phyloP scores from a whole-genome alignment of 2,113 vertebrate genomes.

The Todiramphus saurophagus region DNA sequence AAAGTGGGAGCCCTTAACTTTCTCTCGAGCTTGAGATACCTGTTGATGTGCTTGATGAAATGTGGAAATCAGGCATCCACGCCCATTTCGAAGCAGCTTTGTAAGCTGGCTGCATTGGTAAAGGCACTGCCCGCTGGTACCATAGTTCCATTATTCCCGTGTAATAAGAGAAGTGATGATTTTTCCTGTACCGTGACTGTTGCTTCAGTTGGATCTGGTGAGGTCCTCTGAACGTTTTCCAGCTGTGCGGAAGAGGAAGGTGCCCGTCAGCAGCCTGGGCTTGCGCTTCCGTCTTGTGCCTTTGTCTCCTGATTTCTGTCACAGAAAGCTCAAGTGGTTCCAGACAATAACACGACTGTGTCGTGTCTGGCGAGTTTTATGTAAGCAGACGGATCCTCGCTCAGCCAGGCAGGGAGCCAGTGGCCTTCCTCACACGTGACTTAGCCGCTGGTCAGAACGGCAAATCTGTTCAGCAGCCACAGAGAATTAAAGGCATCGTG shows the following conservation, averaged over 20 bases:
- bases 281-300: background rate
- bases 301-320: background rate
- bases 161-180: background rate
- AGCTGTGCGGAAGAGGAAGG: background rate
- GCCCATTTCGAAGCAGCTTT: background rate
- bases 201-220: background rate
- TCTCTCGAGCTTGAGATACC: background rate
- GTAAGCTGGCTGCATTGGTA: background rate
- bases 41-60: background rate
- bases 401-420: background rate
- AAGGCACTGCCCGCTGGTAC: background rate
- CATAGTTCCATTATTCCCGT: background rate
- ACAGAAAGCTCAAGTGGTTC: background rate
- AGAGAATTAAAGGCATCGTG: background rate
- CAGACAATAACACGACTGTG: background rate
- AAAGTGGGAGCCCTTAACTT: background rate
- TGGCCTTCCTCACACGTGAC: background rate
- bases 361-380: background rate
- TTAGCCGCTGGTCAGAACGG: background rate
- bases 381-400: conserved; percentile 6
- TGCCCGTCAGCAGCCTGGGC: background rate
- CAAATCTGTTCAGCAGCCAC: background rate
- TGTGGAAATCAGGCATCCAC: background rate
- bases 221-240: background rate
- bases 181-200: background rate